Conservation (phyloP, 1,140 invertebrate genomes). For the Anadara kagoshimensis region DNA sequence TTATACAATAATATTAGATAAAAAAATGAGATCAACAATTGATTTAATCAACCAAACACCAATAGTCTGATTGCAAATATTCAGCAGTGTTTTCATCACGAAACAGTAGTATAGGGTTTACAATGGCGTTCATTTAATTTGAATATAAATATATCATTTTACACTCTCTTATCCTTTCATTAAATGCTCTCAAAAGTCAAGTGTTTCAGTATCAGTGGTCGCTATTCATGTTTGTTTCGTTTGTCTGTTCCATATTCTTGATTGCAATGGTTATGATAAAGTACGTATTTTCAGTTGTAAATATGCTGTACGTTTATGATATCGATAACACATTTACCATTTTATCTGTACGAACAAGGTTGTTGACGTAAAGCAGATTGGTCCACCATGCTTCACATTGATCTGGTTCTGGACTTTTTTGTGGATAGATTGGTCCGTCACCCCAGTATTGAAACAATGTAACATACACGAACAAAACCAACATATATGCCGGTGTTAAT, state of each 20-base stretch:
- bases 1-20: too few relatives aligned
- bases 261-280: neutral
- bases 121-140: too few relatives aligned
- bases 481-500: slow-evolving; percentile 38
- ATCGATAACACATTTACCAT: slow-evolving; percentile 23
- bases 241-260: neutral
- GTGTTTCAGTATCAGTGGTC: too few relatives aligned
- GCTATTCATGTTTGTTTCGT: neutral
- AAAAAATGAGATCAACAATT: too few relatives aligned
- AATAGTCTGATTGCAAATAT: too few relatives aligned
- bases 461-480: slow-evolving; percentile 31
- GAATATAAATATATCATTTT: too few relatives aligned
- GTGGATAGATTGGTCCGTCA: slow-evolving; percentile 73
- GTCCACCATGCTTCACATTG: slow-evolving; percentile 86
- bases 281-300: neutral
- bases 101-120: too few relatives aligned
- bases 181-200: too few relatives aligned
- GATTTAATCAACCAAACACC: too few relatives aligned
- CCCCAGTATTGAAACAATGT: slow-evolving; percentile 74
- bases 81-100: too few relatives aligned
- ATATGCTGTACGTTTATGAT: neutral
- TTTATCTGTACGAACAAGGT: slow-evolving; percentile 77
- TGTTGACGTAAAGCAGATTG: slow-evolving; percentile 87
- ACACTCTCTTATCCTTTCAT: too few relatives aligned
- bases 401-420: slow-evolving; percentile 11